Percentiles rank a stretch among this genome's conserved stretches.
phyloP scores from a whole-genome alignment of 37 sponge, comb jelly and placozoan species.

The Aphrocallistes beatrix region DNA sequence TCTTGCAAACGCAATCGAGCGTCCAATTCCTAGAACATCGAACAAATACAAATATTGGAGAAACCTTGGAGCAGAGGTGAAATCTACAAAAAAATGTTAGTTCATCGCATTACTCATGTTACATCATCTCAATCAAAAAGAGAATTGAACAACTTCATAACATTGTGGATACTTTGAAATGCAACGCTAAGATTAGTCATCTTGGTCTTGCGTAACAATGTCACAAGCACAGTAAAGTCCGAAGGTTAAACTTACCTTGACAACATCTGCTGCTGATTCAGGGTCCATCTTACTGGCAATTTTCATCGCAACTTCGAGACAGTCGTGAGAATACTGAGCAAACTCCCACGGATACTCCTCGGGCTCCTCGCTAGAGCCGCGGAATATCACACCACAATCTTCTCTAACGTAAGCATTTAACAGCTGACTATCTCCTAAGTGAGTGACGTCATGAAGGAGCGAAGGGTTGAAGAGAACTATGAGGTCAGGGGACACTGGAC shows the following conservation, averaged over 20 bases:
- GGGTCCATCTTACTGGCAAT: neutral
- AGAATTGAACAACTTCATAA: too few species aligned
- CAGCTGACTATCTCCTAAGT: neutral
- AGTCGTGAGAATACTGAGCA: neutral
- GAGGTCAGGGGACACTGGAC: neutral
- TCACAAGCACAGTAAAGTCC: too few species aligned
- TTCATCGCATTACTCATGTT: too few species aligned
- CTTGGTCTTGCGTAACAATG: too few species aligned
- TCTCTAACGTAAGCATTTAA: neutral
- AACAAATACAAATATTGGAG: too few species aligned
- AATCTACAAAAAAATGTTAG: too few species aligned
- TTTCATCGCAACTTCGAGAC: neutral
- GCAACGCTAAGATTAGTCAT: too few species aligned
- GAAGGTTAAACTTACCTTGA: slow-evolving; percentile 6
- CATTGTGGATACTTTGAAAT: too few species aligned
- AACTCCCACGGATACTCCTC: neutral
- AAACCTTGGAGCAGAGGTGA: too few species aligned
- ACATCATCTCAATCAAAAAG: too few species aligned
- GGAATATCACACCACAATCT: neutral
- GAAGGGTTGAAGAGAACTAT: neutral
- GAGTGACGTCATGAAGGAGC: neutral
- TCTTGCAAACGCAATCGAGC: too few species aligned
- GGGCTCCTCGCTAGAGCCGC: neutral
- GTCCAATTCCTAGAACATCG: too few species aligned
- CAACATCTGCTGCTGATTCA: neutral